Evolutionary conservation across 2,113 vertebrate species (phyloP).

Genomic region (Dipodomys ordii): DNA sequence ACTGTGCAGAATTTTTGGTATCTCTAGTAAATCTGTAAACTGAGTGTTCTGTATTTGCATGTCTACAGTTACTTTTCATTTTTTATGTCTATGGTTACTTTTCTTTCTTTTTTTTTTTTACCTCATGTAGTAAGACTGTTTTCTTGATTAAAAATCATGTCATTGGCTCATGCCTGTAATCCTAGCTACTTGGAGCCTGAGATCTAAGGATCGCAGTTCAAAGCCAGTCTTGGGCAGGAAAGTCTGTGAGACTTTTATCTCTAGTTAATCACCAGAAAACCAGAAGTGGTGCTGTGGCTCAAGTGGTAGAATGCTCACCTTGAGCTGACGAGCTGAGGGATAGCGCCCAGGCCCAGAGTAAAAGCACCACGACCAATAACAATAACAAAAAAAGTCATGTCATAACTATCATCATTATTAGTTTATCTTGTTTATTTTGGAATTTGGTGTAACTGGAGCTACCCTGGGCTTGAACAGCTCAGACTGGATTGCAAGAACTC

Average conservation of each 20-base stretch:
- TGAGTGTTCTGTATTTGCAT: background rate
- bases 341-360: no score
- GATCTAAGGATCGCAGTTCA: no score
- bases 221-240: no score
- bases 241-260: no score
- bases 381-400: background rate
- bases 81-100: background rate
- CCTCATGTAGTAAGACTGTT: background rate
- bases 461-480: background rate
- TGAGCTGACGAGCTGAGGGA: no score
- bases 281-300: no score
- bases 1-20: conserved; percentile 24
- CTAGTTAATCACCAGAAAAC: no score
- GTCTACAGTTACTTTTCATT: background rate
- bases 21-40: background rate
- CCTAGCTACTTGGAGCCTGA: no score
- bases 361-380: no score
- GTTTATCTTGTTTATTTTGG: background rate
- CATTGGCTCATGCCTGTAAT: background rate
- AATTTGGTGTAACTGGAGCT: background rate
- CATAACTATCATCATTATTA: background rate
- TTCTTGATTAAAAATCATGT: background rate
- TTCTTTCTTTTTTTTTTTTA: conserved; percentile 1
- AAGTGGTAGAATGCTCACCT: no score
- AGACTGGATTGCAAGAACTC: conserved; percentile 13